Conservation (phyloP, 2,888 invertebrate species). For the Venusia cambrica region DNA sequence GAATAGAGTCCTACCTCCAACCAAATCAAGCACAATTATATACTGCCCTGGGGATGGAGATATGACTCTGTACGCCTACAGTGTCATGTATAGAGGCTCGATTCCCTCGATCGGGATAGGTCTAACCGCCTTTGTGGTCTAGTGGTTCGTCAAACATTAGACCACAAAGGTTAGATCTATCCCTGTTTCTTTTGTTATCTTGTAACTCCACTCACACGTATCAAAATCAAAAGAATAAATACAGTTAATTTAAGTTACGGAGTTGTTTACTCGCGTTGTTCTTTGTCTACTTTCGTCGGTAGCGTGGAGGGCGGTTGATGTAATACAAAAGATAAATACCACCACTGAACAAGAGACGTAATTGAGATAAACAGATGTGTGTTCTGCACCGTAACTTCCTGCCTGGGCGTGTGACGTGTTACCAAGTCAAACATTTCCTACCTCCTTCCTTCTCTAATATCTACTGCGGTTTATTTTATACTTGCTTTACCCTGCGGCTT, state of each 20-base stretch:
- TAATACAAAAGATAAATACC: conserved; percentile 74
- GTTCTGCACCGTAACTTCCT: conserved; percentile 63
- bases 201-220: conserved; percentile 54
- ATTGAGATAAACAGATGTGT: conserved; percentile 74
- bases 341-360: conserved; percentile 63
- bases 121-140: too few species aligned
- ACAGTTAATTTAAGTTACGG: conserved; percentile 59
- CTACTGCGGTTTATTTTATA: conserved; percentile 14
- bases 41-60: too few species aligned
- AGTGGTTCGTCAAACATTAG: too few species aligned
- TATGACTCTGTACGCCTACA: too few species aligned
- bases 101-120: too few species aligned
- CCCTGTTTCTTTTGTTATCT: conserved; percentile 42
- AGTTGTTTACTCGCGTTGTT: conserved; percentile 65
- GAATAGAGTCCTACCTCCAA: too few species aligned
- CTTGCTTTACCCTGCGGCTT: too few species aligned
- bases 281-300: conserved; percentile 59
- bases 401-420: conserved; percentile 56
- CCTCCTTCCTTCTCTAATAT: conserved; percentile 37
- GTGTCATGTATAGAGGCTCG: too few species aligned
- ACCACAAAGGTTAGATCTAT: too few species aligned
- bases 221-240: conserved; percentile 63
- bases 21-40: too few species aligned
- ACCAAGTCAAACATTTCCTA: conserved; percentile 59
- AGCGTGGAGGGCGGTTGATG: conserved; percentile 49